A percentile compares a stretch with the other conserved stretches of the same genome.
Evolutionary conservation across 2,888 invertebrate genomes (phyloP).

Genomic region (Cataglyphis albicans): DNA sequence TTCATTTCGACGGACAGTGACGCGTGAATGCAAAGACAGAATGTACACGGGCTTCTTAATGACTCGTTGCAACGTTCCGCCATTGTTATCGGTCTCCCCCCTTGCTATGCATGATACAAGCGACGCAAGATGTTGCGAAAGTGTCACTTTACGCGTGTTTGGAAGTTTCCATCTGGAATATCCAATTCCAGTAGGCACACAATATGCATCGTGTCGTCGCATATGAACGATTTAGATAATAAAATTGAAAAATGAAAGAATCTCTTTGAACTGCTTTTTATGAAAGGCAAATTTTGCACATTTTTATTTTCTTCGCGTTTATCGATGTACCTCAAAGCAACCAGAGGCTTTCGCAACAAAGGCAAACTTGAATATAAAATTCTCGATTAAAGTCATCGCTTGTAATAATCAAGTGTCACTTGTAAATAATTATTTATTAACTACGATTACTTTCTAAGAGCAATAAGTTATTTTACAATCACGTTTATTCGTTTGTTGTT

Average conservation of each 20-base stretch:
- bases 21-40: slow-evolving; percentile 46
- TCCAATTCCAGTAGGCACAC: background rate
- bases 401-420: background rate
- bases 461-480: background rate
- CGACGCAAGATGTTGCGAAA: slow-evolving; percentile 6
- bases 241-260: background rate
- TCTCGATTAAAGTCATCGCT: background rate
- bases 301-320: background rate
- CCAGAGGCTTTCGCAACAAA: background rate
- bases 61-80: slow-evolving; percentile 16
- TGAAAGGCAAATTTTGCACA: slow-evolving; percentile 5
- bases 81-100: slow-evolving; percentile 20
- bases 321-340: background rate
- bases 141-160: slow-evolving; percentile 5
- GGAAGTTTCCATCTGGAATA: background rate
- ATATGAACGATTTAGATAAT: background rate
- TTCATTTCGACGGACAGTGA: slow-evolving; percentile 38
- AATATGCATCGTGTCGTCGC: background rate
- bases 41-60: slow-evolving; percentile 24
- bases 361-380: background rate
- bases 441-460: background rate
- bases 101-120: slow-evolving; percentile 18
- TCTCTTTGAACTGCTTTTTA: background rate
- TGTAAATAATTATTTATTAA: slow-evolving; percentile 9
- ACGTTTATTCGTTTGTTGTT: background rate